These are phyloP conservation scores for Palythoa grandis DNA, from an alignment of 92 coral and sea anemone genomes.

Conservation along the genomic window DNA sequence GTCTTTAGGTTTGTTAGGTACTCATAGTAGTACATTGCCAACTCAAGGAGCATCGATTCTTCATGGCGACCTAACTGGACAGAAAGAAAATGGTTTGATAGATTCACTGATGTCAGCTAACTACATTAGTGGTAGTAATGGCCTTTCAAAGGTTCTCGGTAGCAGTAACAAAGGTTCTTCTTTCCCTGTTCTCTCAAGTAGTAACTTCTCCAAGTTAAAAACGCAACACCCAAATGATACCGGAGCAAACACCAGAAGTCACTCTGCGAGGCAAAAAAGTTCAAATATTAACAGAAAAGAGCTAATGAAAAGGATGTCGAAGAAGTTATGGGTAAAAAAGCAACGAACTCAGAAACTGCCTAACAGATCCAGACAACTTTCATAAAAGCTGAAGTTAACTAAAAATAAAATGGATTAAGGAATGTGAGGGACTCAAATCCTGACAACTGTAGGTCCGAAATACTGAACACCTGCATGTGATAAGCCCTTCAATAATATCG, in stretches of 20 bases:
- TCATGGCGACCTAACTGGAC: conserved; percentile 23
- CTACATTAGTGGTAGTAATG: conserved; percentile 22
- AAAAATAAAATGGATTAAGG: background rate
- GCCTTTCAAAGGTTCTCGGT: conserved; percentile 25
- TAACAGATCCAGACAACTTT: background rate
- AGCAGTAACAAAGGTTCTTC: conserved; percentile 8
- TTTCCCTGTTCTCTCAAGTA: conserved; percentile 35
- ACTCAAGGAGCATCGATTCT: background rate
- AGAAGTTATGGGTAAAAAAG: conserved; percentile 13
- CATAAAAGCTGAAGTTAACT: background rate
- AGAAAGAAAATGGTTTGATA: conserved; percentile 23
- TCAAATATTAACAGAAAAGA: background rate
- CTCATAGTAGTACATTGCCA: background rate
- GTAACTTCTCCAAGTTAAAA: conserved; percentile 32
- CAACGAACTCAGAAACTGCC: background rate
- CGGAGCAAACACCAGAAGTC: conserved; percentile 32
- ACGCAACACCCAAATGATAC: background rate
- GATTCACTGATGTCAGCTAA: conserved; percentile 18
- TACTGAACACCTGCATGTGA: no score
- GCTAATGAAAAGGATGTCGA: background rate
- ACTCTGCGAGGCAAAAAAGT: background rate
- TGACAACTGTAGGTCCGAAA: background rate
- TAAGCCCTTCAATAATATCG: no score
- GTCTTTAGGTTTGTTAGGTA: background rate
- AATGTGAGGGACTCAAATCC: background rate